Evolutionary conservation across 2,797 vertebrate species (phyloP).

Genomic region (Syndactyla subalaris): DNA sequence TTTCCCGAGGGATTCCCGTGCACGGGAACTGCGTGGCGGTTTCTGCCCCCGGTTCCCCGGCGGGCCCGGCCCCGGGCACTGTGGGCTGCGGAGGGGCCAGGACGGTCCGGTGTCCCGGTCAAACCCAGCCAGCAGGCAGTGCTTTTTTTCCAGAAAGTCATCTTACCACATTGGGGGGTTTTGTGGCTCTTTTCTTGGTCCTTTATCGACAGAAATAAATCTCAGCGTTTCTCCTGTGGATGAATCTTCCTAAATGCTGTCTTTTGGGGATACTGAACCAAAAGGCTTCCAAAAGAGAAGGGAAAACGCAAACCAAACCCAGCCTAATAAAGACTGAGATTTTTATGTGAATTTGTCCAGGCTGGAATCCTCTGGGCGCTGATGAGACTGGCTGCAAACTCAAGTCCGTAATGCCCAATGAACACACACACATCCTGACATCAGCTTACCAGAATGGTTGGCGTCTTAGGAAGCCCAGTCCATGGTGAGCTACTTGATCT

Average conservation of each 20-base stretch:
- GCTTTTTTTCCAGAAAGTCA: not conserved
- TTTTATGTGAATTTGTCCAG: not conserved
- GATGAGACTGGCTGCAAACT: not conserved
- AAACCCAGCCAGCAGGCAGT: not conserved
- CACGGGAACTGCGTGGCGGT: not conserved
- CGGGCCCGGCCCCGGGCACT: not conserved
- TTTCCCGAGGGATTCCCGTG: not conserved
- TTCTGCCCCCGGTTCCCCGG: too few relatives aligned
- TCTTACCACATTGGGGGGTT: not conserved
- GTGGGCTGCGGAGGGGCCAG: not conserved
- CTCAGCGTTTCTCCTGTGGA: not conserved
- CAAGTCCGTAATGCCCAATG: accelerated
- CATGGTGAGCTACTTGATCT: not conserved
- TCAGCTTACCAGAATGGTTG: not conserved
- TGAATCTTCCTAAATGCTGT: accelerated
- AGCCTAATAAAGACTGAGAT: accelerated
- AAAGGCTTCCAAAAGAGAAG: accelerated
- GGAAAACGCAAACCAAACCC: not conserved
- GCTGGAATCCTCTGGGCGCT: too few relatives aligned
- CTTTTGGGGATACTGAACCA: not conserved
- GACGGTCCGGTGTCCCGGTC: too few relatives aligned
- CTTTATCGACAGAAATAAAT: not conserved
- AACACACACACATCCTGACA: accelerated
- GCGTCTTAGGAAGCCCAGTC: not conserved
- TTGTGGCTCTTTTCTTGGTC: not conserved